phyloP scores from a whole-genome alignment of 1,140 invertebrate genomes.

The Mercenaria mercenaria region DNA sequence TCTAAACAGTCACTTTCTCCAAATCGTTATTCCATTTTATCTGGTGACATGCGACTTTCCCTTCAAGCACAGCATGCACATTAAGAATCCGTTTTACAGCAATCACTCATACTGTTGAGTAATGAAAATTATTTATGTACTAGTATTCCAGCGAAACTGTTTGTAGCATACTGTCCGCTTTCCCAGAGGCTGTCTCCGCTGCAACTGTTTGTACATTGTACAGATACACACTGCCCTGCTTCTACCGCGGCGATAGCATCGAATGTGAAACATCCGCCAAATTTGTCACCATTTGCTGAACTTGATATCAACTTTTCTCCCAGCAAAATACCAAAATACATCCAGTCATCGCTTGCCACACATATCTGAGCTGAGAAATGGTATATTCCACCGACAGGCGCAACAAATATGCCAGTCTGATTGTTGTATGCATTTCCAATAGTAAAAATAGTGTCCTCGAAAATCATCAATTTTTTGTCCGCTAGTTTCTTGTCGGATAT shows the following conservation, averaged over 20 bases:
- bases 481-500: background rate
- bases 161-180: background rate
- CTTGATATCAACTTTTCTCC: background rate
- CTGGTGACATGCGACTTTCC: no score
- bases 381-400: background rate
- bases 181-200: background rate
- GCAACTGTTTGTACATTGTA: background rate
- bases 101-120: no score
- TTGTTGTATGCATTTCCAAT: background rate
- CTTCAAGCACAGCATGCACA: no score
- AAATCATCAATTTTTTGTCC: background rate
- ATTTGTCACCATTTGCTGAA: background rate
- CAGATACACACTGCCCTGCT: background rate
- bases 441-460: background rate
- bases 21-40: no score
- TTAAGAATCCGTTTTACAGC: no score
- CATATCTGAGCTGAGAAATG: background rate
- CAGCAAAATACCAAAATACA: background rate
- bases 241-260: background rate
- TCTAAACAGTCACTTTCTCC: no score
- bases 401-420: background rate
- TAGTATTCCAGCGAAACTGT: background rate
- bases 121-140: background rate
- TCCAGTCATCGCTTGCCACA: background rate
- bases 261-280: background rate